Evolutionary conservation across 35 echinoderm and acorn worm genomes (phyloP).

Genomic region (Lytechinus variegatus): DNA sequence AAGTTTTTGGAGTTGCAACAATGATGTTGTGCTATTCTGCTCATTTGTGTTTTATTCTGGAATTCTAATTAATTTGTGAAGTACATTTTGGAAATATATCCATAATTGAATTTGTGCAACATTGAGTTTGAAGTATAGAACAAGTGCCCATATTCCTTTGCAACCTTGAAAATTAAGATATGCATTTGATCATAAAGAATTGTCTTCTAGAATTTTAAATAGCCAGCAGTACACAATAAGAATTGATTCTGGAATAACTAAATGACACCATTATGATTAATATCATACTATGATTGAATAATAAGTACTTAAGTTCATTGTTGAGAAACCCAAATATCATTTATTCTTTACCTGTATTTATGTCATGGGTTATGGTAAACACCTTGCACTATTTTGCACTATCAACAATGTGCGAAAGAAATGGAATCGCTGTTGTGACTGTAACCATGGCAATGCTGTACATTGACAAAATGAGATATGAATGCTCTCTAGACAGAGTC

Average conservation of each 20-base stretch:
- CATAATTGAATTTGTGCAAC: neutral
- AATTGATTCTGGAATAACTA: too few species aligned
- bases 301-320: too few species aligned
- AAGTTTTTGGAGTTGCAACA: neutral
- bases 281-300: too few species aligned
- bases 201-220: neutral
- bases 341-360: neutral
- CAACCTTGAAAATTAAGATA: neutral
- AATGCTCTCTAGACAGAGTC: conserved; percentile 1
- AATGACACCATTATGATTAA: too few species aligned
- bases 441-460: neutral
- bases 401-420: neutral
- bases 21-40: neutral
- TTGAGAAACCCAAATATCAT: neutral
- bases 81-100: neutral
- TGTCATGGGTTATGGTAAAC: neutral
- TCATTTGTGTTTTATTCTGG: neutral
- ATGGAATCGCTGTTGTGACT: neutral
- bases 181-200: neutral
- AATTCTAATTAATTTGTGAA: too few species aligned
- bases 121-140: neutral
- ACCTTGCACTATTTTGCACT: neutral
- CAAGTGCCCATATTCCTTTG: neutral
- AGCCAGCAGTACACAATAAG: neutral
- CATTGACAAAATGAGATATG: neutral